These are phyloP conservation scores for Glandiceps talaboti DNA, from an alignment of 53 echinoderm and acorn worm genomes.

Conservation along the genomic window DNA sequence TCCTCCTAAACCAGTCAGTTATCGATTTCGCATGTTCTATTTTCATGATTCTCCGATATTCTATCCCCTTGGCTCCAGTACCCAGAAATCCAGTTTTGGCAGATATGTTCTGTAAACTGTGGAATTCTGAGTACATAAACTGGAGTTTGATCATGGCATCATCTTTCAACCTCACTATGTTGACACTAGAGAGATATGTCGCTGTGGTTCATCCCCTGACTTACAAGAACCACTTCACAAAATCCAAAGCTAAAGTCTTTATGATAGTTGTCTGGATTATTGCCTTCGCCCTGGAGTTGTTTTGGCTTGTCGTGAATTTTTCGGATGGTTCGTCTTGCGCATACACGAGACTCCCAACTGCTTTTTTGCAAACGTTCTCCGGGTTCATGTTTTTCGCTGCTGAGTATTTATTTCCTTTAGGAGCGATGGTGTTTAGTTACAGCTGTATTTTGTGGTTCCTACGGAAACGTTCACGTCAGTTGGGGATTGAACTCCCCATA, in stretches of 20 bases:
- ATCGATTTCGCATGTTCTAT: not conserved
- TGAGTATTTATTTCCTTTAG: not conserved
- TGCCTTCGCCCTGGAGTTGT: not conserved
- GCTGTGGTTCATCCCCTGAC: not conserved
- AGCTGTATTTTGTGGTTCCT: not conserved
- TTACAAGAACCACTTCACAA: not conserved
- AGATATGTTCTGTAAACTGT: not conserved
- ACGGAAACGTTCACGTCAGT: not conserved
- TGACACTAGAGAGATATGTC: not conserved
- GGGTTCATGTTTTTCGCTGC: not conserved
- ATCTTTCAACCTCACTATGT: not conserved
- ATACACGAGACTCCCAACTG: not conserved
- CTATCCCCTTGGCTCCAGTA: not conserved
- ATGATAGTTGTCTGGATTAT: not conserved
- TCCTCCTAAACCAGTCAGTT: not conserved
- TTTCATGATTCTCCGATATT: not conserved
- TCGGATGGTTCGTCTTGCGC: not conserved
- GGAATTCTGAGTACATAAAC: not conserved
- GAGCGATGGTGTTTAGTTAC: not conserved
- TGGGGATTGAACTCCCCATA: not conserved
- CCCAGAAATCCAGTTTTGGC: not conserved
- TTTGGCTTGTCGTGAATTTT: not conserved
- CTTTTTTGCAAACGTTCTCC: not conserved
- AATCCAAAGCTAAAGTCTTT: not conserved
- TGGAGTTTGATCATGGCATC: not conserved